Evolutionary conservation across 2,797 vertebrate species (phyloP).

Genomic region (Argyrosomus regius): DNA sequence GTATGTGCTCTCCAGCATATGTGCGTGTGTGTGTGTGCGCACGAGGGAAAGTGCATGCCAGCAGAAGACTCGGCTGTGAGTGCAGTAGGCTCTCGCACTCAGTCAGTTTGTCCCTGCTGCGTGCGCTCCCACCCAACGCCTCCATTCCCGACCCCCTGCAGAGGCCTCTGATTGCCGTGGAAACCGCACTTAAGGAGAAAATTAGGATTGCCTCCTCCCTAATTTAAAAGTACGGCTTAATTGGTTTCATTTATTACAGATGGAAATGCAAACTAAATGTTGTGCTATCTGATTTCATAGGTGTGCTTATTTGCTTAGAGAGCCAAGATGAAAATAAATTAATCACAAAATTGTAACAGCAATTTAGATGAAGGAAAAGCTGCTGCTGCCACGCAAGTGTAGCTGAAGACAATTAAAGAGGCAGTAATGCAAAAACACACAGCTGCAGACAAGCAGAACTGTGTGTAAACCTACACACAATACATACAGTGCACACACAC

Average conservation of each 20-base stretch:
- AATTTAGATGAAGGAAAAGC: conserved; percentile 35
- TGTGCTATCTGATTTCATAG: conserved; percentile 72
- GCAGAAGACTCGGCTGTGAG: conserved; percentile 71
- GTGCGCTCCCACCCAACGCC: conserved; percentile 82
- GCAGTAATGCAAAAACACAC: conserved; percentile 10
- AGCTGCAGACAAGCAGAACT: conserved; percentile 27
- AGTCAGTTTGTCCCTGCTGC: conserved; percentile 79
- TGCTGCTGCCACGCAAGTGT: neutral
- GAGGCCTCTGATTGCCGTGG: conserved; percentile 86
- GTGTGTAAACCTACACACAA: conserved; percentile 5
- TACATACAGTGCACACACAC: conserved; percentile 22
- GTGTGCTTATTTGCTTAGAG: conserved; percentile 68
- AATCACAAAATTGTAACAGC: conserved; percentile 39
- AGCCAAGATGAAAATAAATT: conserved; percentile 60
- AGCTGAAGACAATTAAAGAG: conserved; percentile 21
- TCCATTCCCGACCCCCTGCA: conserved; percentile 80
- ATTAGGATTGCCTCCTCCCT: conserved; percentile 85
- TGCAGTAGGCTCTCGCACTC: conserved; percentile 77
- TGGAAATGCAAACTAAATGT: conserved; percentile 79
- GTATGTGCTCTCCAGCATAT: conserved; percentile 33
- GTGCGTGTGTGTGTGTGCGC: conserved; percentile 39
- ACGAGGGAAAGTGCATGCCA: conserved; percentile 63
- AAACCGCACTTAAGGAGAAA: conserved; percentile 86
- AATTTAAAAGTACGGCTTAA: conserved; percentile 84
- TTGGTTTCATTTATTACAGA: conserved; percentile 85